phyloP scores from a whole-genome alignment of 2,113 vertebrate genomes.

The Cynoglossus semilaevis region DNA sequence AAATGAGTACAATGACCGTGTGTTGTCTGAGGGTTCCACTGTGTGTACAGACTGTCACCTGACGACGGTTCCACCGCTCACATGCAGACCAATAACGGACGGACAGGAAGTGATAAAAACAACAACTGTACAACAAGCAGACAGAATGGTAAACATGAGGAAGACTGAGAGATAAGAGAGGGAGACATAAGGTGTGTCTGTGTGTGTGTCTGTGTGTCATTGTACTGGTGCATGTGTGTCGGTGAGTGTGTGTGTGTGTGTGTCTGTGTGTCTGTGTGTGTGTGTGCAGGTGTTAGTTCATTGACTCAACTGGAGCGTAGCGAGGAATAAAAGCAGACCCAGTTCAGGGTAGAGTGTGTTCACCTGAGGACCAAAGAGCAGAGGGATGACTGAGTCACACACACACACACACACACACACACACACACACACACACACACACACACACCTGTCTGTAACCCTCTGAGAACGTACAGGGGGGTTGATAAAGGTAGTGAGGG shows the following conservation, averaged over 20 bases:
- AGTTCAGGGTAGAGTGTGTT: slow-evolving; percentile 40
- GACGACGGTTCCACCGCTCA: too few species aligned
- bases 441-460: slow-evolving; percentile 44
- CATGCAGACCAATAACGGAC: too few species aligned
- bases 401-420: slow-evolving; percentile 1
- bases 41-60: too few species aligned
- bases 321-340: slow-evolving; percentile 37
- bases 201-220: background rate
- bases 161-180: background rate
- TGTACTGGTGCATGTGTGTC: slow-evolving; percentile 4
- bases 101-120: too few species aligned
- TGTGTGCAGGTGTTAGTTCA: slow-evolving; percentile 42
- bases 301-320: slow-evolving; percentile 27
- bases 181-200: background rate
- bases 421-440: slow-evolving; percentile 1
- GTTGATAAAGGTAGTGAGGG: background rate
- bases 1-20: too few species aligned
- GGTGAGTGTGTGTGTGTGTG: too few species aligned
- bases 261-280: slow-evolving; percentile 4
- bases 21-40: too few species aligned
- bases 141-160: too few species aligned
- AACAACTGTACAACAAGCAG: too few species aligned
- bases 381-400: slow-evolving; percentile 19
- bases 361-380: slow-evolving; percentile 62
- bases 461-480: slow-evolving; percentile 55